Conservation (phyloP, 2,797 vertebrate species). For the Takifugu rubripes region DNA sequence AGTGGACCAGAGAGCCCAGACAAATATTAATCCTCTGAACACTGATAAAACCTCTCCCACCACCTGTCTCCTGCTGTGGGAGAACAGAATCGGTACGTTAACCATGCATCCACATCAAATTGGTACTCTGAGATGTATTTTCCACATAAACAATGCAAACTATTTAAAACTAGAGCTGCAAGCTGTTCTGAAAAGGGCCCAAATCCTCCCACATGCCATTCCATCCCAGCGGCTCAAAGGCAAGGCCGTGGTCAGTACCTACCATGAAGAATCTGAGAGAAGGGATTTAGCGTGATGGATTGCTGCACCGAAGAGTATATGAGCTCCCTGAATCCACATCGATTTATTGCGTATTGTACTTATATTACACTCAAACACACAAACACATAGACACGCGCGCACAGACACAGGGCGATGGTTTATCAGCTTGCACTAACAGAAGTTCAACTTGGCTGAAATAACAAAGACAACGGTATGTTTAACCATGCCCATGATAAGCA, state of each 20-base stretch:
- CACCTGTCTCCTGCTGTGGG: slow-evolving; percentile 39
- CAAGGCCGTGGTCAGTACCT: neutral
- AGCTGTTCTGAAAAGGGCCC: neutral
- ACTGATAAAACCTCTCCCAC: slow-evolving; percentile 19
- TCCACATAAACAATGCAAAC: slow-evolving; percentile 20
- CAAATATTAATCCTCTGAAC: slow-evolving; percentile 29
- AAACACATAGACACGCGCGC: neutral
- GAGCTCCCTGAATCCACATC: too few species aligned
- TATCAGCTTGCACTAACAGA: slow-evolving; percentile 35
- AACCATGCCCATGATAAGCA: slow-evolving; percentile 57
- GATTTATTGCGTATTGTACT: neutral
- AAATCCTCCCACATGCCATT: too few species aligned
- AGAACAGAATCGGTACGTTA: slow-evolving; percentile 8
- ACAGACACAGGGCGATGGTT: slow-evolving; percentile 4
- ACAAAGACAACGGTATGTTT: slow-evolving; percentile 49
- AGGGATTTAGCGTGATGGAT: neutral
- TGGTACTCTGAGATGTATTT: slow-evolving; percentile 27
- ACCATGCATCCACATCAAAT: slow-evolving; percentile 6
- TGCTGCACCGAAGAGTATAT: neutral
- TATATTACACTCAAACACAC: slow-evolving; percentile 5
- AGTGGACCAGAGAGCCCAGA: slow-evolving; percentile 21
- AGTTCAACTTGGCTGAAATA: slow-evolving; percentile 34
- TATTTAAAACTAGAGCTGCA: slow-evolving; percentile 22
- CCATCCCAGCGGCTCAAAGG: too few species aligned
- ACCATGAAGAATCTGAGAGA: neutral